phyloP scores from a whole-genome alignment of 2,113 vertebrate species.

The Callionymus lyra region DNA sequence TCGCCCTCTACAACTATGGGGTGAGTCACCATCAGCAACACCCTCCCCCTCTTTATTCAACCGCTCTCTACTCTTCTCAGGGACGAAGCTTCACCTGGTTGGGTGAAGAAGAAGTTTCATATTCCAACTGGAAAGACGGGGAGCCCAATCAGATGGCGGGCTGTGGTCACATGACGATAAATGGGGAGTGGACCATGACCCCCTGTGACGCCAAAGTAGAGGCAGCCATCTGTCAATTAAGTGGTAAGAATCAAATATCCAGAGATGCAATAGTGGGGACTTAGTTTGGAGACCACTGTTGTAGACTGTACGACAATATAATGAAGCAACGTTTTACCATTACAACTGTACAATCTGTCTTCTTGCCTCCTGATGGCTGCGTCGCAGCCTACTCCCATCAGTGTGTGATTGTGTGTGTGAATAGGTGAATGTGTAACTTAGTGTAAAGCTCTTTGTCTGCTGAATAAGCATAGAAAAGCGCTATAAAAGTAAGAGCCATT shows the following conservation, averaged over 20 bases:
- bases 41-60: not conserved
- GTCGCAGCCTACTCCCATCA: too few species aligned
- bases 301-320: too few species aligned
- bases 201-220: conserved; percentile 78
- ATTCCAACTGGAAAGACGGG: conserved; percentile 78
- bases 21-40: conserved; percentile 54
- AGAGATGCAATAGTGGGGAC: too few species aligned
- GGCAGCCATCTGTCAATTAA: conserved; percentile 78
- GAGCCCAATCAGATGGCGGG: conserved; percentile 75
- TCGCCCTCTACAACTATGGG: conserved; percentile 79
- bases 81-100: conserved; percentile 79
- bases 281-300: too few species aligned
- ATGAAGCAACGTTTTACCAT: too few species aligned
- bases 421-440: too few species aligned
- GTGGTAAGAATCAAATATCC: conserved; percentile 21
- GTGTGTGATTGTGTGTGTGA: too few species aligned
- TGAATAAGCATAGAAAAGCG: too few species aligned
- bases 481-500: too few species aligned
- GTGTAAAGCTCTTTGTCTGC: too few species aligned
- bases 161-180: conserved; percentile 79
- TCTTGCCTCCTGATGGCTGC: too few species aligned
- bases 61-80: conserved; percentile 23
- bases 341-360: too few species aligned
- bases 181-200: conserved; percentile 77
- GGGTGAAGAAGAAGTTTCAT: conserved; percentile 71